Percentiles rank a stretch among this genome's conserved stretches.
phyloP scores from a whole-genome alignment of 53 echinoderm and acorn worm genomes.

The Stichopus horrens region DNA sequence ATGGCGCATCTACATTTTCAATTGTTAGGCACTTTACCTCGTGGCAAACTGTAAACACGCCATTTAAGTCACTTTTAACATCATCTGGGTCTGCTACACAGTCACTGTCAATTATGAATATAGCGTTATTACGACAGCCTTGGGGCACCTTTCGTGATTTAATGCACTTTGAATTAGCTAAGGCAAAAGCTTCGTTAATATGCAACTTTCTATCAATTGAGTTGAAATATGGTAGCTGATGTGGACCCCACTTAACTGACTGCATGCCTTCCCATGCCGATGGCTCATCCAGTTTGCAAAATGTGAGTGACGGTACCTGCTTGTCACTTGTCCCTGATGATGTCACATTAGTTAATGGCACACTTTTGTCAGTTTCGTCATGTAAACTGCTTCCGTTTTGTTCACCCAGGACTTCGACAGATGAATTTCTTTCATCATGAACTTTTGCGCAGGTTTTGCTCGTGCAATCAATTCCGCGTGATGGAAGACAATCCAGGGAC shows the following conservation, averaged over 20 bases:
- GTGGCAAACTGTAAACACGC: constrained; percentile 2
- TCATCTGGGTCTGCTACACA: constrained; percentile 6
- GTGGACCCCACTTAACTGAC: constrained; percentile 4
- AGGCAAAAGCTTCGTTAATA: constrained; percentile 19
- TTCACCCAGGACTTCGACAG: background rate
- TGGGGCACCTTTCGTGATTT: constrained; percentile 12
- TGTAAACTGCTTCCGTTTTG: background rate
- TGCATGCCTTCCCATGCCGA: constrained; percentile 11
- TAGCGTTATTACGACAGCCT: constrained; percentile 19
- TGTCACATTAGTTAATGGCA: background rate
- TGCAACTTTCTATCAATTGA: constrained; percentile 12
- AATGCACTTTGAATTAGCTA: constrained; percentile 11
- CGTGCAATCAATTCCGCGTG: no score
- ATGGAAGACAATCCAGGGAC: no score
- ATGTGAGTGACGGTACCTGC: background rate
- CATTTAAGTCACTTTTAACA: constrained; percentile 22
- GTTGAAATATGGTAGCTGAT: constrained; percentile 19
- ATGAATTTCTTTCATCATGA: no score
- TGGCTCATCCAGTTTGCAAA: background rate
- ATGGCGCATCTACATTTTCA: background rate
- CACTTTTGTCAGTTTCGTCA: background rate
- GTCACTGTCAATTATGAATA: constrained; percentile 7
- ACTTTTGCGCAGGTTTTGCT: no score
- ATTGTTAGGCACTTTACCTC: constrained; percentile 17
- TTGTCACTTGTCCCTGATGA: background rate